Base-by-base conservation (phyloP, 2,113 vertebrate genomes). In the Cardinalis cardinalis region DNA sequence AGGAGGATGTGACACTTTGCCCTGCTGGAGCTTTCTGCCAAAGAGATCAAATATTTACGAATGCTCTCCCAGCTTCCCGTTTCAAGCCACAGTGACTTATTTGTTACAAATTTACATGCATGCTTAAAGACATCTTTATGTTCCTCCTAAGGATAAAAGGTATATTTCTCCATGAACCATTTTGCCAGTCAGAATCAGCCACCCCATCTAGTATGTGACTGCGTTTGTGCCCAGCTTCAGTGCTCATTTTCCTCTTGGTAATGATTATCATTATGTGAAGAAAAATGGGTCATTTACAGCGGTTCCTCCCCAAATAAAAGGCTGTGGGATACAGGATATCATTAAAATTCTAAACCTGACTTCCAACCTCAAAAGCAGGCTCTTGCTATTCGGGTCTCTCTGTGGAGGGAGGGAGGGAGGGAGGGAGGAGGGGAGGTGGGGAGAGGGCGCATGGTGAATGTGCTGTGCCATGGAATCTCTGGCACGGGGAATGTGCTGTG, bases 231-330 rank as follows among this genome's bases (percentile, higher is more conserved):
- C 75, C 0, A 0, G 71, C 87, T 71, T 55, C 89, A 78, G 89
- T 9, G 61, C 88, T 92, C 89, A 12, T 92, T 94, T 92, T 92
- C 87, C 82, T 94, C 94, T 89, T 41, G 60, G 84, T 95, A 95
- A 93, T 82, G 91, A 95, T 95, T 85, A 95, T 93, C 95, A 94
- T 96, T 96, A 95, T 92, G 69, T 72, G 75, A 92, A 88, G 92
- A 94, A 95, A 96, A 96, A 95, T 95, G 95, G 95, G 95, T 95
- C 95, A 95, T 96, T 95, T 93, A 95, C 89, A 93, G 89, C 18
- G 2, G 85, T 69, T 93, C 89, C 91, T 96, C 85, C 91, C 93
- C 87, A 92, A 76, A 93, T 96, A 80, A 96, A 96, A 95, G 94
- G 94, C 88, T 92, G 82, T 91, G 88, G 93, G 92, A 95, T 85